A percentile compares a stretch with the other conserved stretches of the same genome.
Conservation (phyloP, 2,113 vertebrate species). For the Pseudorasbora parva region DNA sequence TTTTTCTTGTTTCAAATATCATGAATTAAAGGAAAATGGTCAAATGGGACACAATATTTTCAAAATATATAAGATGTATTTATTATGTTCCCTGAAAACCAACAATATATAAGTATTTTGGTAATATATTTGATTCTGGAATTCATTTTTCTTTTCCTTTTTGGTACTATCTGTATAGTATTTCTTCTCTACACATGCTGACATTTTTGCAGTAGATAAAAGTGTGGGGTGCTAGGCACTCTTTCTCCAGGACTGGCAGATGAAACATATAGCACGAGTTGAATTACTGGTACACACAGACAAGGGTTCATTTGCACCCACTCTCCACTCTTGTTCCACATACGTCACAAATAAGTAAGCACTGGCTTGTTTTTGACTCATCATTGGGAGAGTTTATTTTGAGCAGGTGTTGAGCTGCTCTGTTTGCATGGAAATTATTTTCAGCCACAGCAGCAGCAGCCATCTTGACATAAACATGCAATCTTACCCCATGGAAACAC, state of each 20-base stretch:
- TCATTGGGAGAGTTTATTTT: slow-evolving; percentile 76
- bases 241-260: slow-evolving; percentile 34
- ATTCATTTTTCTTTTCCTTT: no score
- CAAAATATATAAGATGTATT: no score
- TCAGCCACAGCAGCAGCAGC: background rate
- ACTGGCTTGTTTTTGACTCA: slow-evolving; percentile 66
- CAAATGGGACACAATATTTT: no score
- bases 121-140: background rate
- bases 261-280: slow-evolving; percentile 38
- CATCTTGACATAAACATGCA: slow-evolving; percentile 19
- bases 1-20: no score
- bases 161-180: no score
- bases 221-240: background rate
- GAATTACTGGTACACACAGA: slow-evolving; percentile 74
- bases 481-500: background rate
- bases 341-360: slow-evolving; percentile 62
- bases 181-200: slow-evolving; percentile 14
- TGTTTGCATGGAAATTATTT: slow-evolving; percentile 48
- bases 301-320: slow-evolving; percentile 68
- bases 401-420: slow-evolving; percentile 66
- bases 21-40: no score
- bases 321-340: slow-evolving; percentile 6
- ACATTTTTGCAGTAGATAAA: slow-evolving; percentile 32
- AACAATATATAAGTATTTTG: no score
- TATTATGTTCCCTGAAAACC: no score